phyloP scores from a whole-genome alignment of 2,888 invertebrate genomes.

The Hydriomena furcata region DNA sequence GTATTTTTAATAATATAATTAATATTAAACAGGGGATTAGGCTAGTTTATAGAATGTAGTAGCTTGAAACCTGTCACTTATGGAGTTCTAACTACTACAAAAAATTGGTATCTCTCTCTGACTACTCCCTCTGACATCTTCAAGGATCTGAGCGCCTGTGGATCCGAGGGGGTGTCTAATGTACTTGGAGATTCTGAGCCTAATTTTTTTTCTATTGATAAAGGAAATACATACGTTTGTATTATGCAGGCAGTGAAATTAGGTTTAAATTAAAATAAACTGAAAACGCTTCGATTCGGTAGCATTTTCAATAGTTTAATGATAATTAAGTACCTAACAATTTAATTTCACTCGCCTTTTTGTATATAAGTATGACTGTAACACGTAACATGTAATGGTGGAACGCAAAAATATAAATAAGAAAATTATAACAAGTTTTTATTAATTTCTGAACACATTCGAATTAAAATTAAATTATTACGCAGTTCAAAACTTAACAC shows the following conservation, averaged over 20 bases:
- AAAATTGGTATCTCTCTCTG: no score
- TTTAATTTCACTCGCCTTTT: constrained; percentile 1
- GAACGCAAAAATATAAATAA: constrained; percentile 12
- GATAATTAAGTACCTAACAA: background rate
- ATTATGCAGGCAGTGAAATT: no score
- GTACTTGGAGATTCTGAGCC: no score
- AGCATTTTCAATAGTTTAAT: background rate
- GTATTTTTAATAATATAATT: no score
- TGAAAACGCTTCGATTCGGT: background rate
- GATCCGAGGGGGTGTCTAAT: no score
- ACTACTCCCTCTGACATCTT: no score
- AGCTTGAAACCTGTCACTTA: no score
- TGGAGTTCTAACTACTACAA: no score
- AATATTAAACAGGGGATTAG: no score
- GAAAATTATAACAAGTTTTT: constrained; percentile 9
- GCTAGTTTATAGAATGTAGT: no score
- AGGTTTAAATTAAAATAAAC: background rate
- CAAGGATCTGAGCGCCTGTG: no score
- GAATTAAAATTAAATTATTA: constrained; percentile 1
- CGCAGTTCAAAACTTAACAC: constrained; percentile 17
- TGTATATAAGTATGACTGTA: constrained; percentile 8
- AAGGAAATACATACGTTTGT: background rate
- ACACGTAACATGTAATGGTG: background rate
- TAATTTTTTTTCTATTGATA: background rate
- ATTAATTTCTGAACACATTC: constrained; percentile 8